Percentiles rank a stretch among this genome's conserved stretches.
These are phyloP conservation scores for Strigamia maritima DNA, from an alignment of 2,888 invertebrate genomes.

Conservation along the genomic window DNA sequence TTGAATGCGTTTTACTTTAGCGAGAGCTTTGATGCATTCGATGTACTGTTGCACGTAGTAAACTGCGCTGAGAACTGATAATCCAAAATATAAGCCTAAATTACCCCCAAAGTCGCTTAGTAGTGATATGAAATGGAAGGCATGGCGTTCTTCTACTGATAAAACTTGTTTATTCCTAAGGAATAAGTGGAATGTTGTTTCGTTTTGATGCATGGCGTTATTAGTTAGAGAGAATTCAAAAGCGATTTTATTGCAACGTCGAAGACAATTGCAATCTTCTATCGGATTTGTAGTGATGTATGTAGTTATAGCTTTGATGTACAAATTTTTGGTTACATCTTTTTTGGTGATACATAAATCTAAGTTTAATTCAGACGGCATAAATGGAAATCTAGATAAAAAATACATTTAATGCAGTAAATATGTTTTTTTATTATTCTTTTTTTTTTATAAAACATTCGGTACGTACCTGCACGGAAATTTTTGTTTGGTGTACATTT, in stretches of 20 bases:
- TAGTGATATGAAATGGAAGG: background rate
- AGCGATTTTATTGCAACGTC: background rate
- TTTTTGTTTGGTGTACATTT: background rate
- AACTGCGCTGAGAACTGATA: background rate
- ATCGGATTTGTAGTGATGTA: background rate
- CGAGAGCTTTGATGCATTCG: background rate
- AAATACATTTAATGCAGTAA: background rate
- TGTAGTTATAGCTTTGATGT: background rate
- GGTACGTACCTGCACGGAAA: background rate
- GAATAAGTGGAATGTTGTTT: background rate
- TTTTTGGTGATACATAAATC: background rate
- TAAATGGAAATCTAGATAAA: background rate
- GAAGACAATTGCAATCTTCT: background rate
- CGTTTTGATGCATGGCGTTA: background rate
- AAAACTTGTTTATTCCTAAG: background rate
- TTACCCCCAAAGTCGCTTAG: background rate
- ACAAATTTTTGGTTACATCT: background rate
- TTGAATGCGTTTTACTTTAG: background rate
- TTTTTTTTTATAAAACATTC: too few species aligned
- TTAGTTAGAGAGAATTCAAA: background rate
- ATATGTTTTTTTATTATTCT: background rate
- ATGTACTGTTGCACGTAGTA: background rate
- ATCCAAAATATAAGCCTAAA: slow-evolving; percentile 4
- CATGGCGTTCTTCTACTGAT: background rate
- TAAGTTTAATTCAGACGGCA: background rate